phyloP scores from a whole-genome alignment of 2,113 vertebrate species.

The Isurus oxyrinchus region DNA sequence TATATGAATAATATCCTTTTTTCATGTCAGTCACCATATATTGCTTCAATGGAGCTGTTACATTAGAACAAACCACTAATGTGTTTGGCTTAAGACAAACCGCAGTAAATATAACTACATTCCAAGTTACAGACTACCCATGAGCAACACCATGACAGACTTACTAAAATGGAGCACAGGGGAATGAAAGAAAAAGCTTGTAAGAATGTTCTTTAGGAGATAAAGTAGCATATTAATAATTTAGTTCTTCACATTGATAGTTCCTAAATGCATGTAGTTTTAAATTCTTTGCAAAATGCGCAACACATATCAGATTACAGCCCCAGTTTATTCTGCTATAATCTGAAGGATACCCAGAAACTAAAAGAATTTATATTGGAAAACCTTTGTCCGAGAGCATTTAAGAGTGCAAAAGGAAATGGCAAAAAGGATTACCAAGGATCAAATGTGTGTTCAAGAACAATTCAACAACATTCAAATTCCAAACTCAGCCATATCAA shows the following conservation, averaged over 20 bases:
- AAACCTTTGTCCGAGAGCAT: not conserved
- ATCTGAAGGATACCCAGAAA: not conserved
- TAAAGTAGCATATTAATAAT: not conserved
- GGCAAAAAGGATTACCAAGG: not conserved
- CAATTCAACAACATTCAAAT: not conserved
- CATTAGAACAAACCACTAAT: too few species aligned
- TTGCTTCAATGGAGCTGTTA: too few species aligned
- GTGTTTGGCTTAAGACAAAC: too few species aligned
- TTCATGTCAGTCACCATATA: too few species aligned
- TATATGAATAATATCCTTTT: not conserved
- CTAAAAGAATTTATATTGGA: not conserved
- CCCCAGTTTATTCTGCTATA: not conserved
- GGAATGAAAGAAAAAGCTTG: not conserved
- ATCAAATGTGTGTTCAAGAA: not conserved
- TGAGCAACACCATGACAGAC: not conserved
- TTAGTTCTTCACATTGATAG: not conserved
- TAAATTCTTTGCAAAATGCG: not conserved
- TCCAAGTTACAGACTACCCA: not conserved
- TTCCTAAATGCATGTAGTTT: not conserved
- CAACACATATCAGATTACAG: not conserved
- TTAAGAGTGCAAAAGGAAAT: not conserved
- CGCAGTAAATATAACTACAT: not conserved
- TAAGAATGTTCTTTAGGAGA: not conserved
- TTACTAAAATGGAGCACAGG: not conserved
- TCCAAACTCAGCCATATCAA: not conserved